Evolutionary conservation across 2,888 invertebrate genomes (phyloP).

Genomic region (Cephus rjabovi): DNA sequence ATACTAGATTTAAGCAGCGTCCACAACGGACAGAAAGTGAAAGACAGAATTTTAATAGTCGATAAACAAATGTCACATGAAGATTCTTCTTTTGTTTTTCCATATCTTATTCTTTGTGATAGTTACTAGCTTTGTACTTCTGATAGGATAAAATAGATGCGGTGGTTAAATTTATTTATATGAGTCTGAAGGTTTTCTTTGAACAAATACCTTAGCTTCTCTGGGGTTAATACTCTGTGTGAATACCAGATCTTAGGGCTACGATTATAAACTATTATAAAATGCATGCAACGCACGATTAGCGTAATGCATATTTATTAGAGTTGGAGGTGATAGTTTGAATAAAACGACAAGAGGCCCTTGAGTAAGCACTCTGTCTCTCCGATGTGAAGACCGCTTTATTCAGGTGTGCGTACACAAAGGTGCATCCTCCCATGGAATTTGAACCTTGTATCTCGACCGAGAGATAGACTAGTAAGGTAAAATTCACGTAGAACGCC

Average conservation of each 20-base stretch:
- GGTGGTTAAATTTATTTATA: background rate
- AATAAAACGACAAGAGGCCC: background rate
- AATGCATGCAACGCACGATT: slow-evolving; percentile 35
- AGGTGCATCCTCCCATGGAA: slow-evolving; percentile 37
- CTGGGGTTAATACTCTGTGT: background rate
- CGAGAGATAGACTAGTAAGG: background rate
- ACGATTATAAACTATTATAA: slow-evolving; percentile 2
- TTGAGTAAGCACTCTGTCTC: background rate
- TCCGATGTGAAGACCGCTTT: slow-evolving; percentile 37
- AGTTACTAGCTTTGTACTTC: background rate
- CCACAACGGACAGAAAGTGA: slow-evolving; percentile 30
- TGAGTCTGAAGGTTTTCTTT: background rate
- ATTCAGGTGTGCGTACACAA: slow-evolving; percentile 44
- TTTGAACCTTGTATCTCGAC: background rate
- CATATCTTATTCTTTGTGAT: background rate
- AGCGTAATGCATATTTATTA: slow-evolving; percentile 24
- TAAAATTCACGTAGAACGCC: background rate
- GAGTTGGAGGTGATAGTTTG: background rate
- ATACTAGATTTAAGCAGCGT: slow-evolving; percentile 40
- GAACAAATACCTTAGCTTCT: background rate
- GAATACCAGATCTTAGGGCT: background rate
- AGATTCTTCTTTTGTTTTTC: background rate
- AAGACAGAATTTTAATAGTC: slow-evolving; percentile 16
- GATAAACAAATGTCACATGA: background rate
- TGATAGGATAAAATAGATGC: background rate